Base-by-base conservation (phyloP, 2,888 invertebrate species). In the Xestoiulus laeticollis region DNA sequence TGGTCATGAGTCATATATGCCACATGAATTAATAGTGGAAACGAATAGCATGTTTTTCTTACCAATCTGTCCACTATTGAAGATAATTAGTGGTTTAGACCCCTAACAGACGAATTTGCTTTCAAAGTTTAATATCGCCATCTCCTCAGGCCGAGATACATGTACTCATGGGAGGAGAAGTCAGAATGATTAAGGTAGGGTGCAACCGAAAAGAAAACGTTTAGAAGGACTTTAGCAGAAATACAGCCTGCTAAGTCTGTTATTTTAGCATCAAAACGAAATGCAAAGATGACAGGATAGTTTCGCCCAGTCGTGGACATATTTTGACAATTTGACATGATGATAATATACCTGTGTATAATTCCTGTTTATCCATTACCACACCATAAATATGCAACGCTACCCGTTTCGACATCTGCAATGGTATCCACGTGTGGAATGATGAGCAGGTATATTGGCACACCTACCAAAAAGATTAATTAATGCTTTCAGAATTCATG, bases 181-280 rank as follows among this genome's bases (percentile, higher is more conserved):
- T n/a, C 1, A 59, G 59, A 14, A n/a, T 59, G 59, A 59, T 59
- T n/a, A 16, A 19, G 59, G 59, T 59, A 16, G 59, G 59, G 59
- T n/a, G n/a, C 59, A 59, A 59, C 59, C 59, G 59, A 59, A 59
- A 59, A 59, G 59, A 59, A 59, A 59, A 59, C 59, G n/a, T 16
- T 59, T 59, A 59, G 59, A 59, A 59, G 59, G 59, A 59, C 12
- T 59, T 59, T n/a, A 59, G 59, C 59, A 59, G n/a, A 59, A 59
- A 59, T n/a, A n/a, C 19, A 59, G n/a, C n/a, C n/a, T 59, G 19
- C 19, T n/a, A 59, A n/a, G n/a, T 59, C n/a, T 59, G n/a, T 59
- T 59, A 59, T 59, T 59, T 59, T 14, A n/a, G 3, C 59, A 59
- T 59, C 59, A 59, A 16, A 48, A 48, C 14, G 1, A 48, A 16